Conservation (phyloP, 2,113 vertebrate species). For the Campylomormyrus tamandua region DNA sequence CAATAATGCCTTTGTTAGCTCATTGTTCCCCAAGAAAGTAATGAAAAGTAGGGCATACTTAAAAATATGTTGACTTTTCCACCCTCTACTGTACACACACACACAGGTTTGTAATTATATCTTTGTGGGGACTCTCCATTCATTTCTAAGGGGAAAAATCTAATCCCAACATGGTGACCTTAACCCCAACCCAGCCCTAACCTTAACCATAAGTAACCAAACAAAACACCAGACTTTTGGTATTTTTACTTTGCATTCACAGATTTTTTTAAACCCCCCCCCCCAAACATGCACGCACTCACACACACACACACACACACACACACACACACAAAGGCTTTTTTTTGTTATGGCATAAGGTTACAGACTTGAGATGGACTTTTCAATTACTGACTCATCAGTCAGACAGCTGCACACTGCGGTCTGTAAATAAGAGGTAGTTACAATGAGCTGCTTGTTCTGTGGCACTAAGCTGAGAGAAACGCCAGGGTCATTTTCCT, state of each 20-base stretch:
- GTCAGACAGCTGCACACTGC: not conserved
- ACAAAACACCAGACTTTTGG: too few relatives aligned
- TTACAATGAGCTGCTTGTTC: not conserved
- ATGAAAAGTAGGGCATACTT: not conserved
- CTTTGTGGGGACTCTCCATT: too few relatives aligned
- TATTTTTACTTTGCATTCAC: too few relatives aligned
- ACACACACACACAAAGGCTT: not conserved
- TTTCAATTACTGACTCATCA: not conserved
- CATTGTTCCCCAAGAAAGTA: not conserved
- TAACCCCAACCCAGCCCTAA: not conserved
- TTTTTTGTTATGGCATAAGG: not conserved
- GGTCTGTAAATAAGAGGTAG: not conserved
- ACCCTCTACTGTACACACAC: not conserved
- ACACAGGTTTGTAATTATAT: not conserved
- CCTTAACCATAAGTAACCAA: not conserved
- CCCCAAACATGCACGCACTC: too few relatives aligned
- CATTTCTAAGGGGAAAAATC: too few relatives aligned
- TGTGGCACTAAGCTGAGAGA: not conserved
- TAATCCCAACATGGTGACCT: too few relatives aligned
- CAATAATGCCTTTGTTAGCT: conserved; percentile 3
- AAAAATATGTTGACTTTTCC: not conserved
- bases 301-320: not conserved
- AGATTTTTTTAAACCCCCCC: too few relatives aligned
- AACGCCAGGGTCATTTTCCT: not conserved
- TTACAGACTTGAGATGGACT: not conserved